Evolutionary conservation across 2,888 invertebrate species (phyloP), one percentile per base, ranked within the genome.

Genomic region (Drosophila leonis): DNA sequence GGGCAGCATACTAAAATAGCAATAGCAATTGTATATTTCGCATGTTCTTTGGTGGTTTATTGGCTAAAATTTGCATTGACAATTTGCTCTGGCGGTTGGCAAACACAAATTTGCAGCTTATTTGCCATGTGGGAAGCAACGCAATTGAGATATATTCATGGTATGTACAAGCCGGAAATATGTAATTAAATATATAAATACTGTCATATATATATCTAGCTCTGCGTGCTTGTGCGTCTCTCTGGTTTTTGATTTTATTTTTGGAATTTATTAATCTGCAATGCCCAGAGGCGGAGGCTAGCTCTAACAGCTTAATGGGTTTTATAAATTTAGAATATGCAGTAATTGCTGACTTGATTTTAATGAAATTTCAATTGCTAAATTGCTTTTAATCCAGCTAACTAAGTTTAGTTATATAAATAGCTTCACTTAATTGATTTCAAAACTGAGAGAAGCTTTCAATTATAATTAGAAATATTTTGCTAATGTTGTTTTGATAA

Each of bases 241-340:
- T 24, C 37, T 56, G 51, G 49, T 31, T 39, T 39, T 42, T 42
- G 62, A 49, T 54, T 82, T 83, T 79, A 77, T 84, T 82, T 70
- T 73, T 75, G 80, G 59, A 63, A 87, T 75, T 75, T 67, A 87
- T 87, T 84, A 60, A 64, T 61, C 60, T 52, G 4, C 1, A 3
- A 31, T 7, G 18, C 49, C 18, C 49, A 7, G 31, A 18, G n/a
- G 18, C 24, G 2, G 6, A 9, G 6, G 31, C 48, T 0, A 27
- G 20, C 15, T 56, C 42, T 35, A 15, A n/a, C 13, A 13, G 54
- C 33, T 33, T 62, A 71, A 71, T 54, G 65, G 44, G 52, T 51
- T 71, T 55, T 42, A 46, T 62, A 55, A 46, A 69, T 74, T 44
- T 41, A 49, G 27, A 65, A 46, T 18, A n/a, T 51, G 35, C 20